Evolutionary conservation across 2,888 invertebrate species (phyloP).

Genomic region (Mesochorus sp.): DNA sequence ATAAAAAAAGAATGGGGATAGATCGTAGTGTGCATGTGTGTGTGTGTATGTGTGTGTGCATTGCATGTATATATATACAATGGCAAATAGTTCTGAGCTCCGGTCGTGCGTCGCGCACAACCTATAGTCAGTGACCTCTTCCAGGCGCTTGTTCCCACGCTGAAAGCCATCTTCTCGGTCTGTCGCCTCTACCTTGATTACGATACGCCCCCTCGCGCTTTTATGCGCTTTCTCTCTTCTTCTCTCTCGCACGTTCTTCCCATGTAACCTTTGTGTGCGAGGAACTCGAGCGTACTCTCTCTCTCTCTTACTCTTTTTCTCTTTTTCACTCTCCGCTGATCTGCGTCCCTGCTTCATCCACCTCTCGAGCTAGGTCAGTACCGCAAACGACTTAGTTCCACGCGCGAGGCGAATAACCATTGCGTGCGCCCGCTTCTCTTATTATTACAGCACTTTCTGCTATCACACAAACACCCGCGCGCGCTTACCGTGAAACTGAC

Average conservation of each 20-base stretch:
- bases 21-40: background rate
- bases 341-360: constrained; percentile 66
- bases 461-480: background rate
- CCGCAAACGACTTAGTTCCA: constrained; percentile 76
- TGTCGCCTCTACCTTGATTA: constrained; percentile 73
- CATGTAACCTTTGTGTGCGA: constrained; percentile 12
- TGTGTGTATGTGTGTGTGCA: constrained; percentile 4
- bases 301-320: constrained; percentile 18
- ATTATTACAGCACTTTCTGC: background rate
- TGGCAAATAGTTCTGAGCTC: constrained; percentile 9
- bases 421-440: constrained; percentile 11
- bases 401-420: constrained; percentile 63
- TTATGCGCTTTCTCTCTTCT: constrained; percentile 7
- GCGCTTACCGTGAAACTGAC: constrained; percentile 9
- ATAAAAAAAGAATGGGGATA: constrained; percentile 20
- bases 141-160: constrained; percentile 78
- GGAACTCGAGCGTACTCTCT: constrained; percentile 23
- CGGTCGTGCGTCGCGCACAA: constrained; percentile 54
- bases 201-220: constrained; percentile 74
- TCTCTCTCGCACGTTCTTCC: constrained; percentile 12
- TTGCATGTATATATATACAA: constrained; percentile 1
- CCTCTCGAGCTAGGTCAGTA: constrained; percentile 76
- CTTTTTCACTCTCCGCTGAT: constrained; percentile 34
- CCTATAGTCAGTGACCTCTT: constrained; percentile 72
- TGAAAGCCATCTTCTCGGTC: constrained; percentile 73